Evolutionary conservation across 2,888 invertebrate genomes (phyloP).

Genomic region (Cyrtodaria siliqua): DNA sequence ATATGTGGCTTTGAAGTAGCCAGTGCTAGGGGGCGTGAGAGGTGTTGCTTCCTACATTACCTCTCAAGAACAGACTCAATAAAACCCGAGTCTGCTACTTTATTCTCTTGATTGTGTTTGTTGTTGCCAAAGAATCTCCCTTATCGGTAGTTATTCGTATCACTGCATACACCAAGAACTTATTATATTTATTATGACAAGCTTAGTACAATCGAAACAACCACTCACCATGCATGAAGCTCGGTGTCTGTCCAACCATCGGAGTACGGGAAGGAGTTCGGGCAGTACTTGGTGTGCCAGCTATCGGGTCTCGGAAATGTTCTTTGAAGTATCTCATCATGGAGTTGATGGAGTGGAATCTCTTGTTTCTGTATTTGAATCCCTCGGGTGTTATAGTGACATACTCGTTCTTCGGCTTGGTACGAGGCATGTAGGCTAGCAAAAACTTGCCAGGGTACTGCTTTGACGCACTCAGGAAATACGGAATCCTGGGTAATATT

Average conservation of each 20-base stretch:
- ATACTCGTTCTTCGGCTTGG: conserved; percentile 95
- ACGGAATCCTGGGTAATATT: too few relatives aligned
- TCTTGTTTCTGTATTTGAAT: conserved; percentile 93
- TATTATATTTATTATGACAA: too few relatives aligned
- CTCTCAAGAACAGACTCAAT: too few relatives aligned
- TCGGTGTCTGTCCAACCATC: conserved; percentile 65
- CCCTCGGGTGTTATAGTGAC: conserved; percentile 97
- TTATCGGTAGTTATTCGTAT: too few relatives aligned
- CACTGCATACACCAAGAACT: too few relatives aligned
- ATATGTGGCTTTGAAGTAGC: too few relatives aligned
- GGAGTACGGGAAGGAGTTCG: conserved; percentile 37
- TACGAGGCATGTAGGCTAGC: conserved; percentile 96
- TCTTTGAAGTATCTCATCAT: conserved; percentile 99
- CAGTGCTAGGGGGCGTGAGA: too few relatives aligned
- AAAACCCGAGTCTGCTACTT: too few relatives aligned
- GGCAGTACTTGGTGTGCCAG: conserved; percentile 71
- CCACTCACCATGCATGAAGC: conserved; percentile 71
- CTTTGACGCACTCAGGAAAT: conserved; percentile 79
- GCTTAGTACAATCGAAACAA: too few relatives aligned
- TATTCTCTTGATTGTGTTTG: too few relatives aligned
- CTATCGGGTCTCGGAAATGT: conserved; percentile 95
- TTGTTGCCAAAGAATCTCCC: too few relatives aligned
- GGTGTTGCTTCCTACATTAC: too few relatives aligned
- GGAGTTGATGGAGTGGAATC: conserved; percentile 93
- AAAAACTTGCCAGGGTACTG: conserved; percentile 91